These are phyloP conservation scores for Cinclus cinclus DNA, from an alignment of 2,113 vertebrate species.

Conservation along the genomic window DNA sequence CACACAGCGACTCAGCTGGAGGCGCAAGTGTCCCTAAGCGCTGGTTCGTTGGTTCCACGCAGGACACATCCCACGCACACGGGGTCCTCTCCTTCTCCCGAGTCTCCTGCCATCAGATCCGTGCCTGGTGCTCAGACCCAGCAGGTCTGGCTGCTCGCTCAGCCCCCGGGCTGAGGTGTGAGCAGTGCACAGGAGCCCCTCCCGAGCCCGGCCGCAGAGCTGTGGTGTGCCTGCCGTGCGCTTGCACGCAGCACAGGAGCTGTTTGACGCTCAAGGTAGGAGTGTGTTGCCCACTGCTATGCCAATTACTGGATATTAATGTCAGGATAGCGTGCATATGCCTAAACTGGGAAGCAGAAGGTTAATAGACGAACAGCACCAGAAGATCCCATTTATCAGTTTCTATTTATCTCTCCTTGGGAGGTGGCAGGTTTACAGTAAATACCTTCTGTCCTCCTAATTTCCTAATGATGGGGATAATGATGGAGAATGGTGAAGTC, in stretches of 20 bases:
- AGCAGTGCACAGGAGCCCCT: background rate
- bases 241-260: background rate
- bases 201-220: background rate
- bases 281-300: constrained; percentile 63
- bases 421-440: constrained; percentile 99
- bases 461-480: constrained; percentile 99
- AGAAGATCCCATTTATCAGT: constrained; percentile 98
- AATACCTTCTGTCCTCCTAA: constrained; percentile 99
- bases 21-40: fast-evolving
- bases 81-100: background rate
- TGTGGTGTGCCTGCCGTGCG: background rate
- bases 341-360: constrained; percentile 92
- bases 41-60: background rate
- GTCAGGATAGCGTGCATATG: constrained; percentile 91
- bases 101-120: background rate
- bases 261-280: constrained; percentile 52
- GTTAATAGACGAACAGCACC: constrained; percentile 95
- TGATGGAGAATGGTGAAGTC: constrained; percentile 99
- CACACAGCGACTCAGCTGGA: background rate
- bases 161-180: background rate
- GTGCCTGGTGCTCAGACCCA: background rate
- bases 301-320: constrained; percentile 94
- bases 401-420: constrained; percentile 99
- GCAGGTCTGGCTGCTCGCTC: background rate
- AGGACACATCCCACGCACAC: background rate